Evolutionary conservation across 2,888 invertebrate genomes (phyloP).

Genomic region (Plutella xylostella): DNA sequence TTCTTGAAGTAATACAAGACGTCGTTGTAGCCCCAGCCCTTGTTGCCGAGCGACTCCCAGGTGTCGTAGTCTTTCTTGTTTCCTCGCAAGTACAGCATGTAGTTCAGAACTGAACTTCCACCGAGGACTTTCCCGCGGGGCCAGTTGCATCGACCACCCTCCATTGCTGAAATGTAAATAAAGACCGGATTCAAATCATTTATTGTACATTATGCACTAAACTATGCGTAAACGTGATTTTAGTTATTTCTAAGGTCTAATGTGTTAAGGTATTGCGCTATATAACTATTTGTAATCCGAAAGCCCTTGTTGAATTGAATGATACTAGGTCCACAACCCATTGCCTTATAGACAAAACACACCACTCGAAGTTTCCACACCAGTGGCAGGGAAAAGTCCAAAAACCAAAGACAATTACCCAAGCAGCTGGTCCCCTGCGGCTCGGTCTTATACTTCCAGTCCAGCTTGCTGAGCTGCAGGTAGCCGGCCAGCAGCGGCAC

Average conservation of each 20-base stretch:
- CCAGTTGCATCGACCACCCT: slow-evolving; percentile 88
- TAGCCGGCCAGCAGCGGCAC: slow-evolving; percentile 90
- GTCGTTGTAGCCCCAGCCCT: slow-evolving; percentile 88
- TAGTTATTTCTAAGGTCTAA: too few species aligned
- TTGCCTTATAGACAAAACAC: too few species aligned
- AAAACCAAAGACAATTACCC: slow-evolving; percentile 64
- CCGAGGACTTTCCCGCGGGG: slow-evolving; percentile 93
- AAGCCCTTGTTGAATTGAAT: too few species aligned
- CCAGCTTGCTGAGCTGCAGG: slow-evolving; percentile 85
- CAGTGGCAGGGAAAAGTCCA: too few species aligned
- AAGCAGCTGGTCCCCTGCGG: slow-evolving; percentile 85
- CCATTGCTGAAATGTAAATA: slow-evolving; percentile 76
- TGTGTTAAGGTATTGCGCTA: too few species aligned
- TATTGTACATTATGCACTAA: neutral
- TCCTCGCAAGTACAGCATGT: slow-evolving; percentile 92
- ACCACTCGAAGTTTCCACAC: too few species aligned
- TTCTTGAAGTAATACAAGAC: slow-evolving; percentile 89
- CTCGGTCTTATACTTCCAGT: slow-evolving; percentile 95
- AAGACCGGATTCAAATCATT: too few species aligned
- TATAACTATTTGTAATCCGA: too few species aligned
- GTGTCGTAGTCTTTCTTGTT: slow-evolving; percentile 90
- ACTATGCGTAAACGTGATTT: too few species aligned
- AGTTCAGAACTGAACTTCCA: slow-evolving; percentile 89
- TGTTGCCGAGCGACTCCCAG: slow-evolving; percentile 89
- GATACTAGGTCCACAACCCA: too few species aligned